Percentiles rank a stretch among this genome's conserved stretches.
Evolutionary conservation across 2,888 invertebrate genomes (phyloP).

Genomic region (Phalera bucephala): DNA sequence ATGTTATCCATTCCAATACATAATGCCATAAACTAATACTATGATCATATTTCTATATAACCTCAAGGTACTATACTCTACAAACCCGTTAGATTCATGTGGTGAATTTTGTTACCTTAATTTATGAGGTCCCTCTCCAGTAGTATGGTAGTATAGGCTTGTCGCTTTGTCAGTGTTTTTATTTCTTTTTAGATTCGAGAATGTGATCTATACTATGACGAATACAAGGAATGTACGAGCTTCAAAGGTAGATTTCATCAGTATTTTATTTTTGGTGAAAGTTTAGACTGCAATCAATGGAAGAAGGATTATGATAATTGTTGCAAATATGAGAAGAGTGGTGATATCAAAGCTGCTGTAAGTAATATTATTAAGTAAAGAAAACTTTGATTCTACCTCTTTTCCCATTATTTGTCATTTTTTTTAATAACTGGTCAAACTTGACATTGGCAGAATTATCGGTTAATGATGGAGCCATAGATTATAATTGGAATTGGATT

Average conservation of each 20-base stretch:
- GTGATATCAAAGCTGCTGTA: slow-evolving; percentile 87
- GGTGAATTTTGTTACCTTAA: too few relatives aligned
- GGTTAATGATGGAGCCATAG: too few relatives aligned
- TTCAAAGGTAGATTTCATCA: slow-evolving; percentile 91
- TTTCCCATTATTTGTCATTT: slow-evolving; percentile 2
- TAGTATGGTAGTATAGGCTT: too few relatives aligned
- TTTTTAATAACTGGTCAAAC: too few relatives aligned
- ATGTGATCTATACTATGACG: slow-evolving; percentile 90
- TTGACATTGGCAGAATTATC: too few relatives aligned
- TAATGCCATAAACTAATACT: too few relatives aligned
- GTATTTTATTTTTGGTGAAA: slow-evolving; percentile 90
- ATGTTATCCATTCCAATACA: not conserved
- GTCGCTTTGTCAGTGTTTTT: not conserved
- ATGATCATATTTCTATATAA: too few relatives aligned
- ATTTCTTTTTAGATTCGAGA: slow-evolving; percentile 86
- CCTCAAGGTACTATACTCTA: too few relatives aligned
- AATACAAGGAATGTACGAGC: slow-evolving; percentile 91
- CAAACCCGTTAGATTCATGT: too few relatives aligned
- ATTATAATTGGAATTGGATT: too few relatives aligned
- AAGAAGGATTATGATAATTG: slow-evolving; percentile 90
- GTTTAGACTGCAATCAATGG: slow-evolving; percentile 90
- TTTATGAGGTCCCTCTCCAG: too few relatives aligned
- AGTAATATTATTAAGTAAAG: slow-evolving; percentile 47
- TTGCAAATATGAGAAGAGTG: slow-evolving; percentile 84
- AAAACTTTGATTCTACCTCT: not conserved